phyloP scores from a whole-genome alignment of 2,888 invertebrate genomes.

The Cristatella mucedo region DNA sequence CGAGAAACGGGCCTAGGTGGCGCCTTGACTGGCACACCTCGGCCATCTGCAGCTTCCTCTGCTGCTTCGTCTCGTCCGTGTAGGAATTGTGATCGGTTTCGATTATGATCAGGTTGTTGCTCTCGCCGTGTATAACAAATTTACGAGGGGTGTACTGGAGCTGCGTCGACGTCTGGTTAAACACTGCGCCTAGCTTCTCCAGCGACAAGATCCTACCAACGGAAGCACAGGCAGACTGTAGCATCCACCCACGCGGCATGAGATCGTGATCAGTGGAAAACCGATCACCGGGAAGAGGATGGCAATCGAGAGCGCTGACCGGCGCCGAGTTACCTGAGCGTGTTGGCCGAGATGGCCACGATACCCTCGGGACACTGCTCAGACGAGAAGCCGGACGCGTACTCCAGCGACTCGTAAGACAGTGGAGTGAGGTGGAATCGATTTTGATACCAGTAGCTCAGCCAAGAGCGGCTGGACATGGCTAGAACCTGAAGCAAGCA shows the following conservation, averaged over 20 bases:
- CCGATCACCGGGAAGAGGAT: background rate
- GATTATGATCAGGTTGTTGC: conserved; percentile 70
- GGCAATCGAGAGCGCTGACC: background rate
- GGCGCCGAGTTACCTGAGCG: conserved; percentile 48
- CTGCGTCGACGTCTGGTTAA: conserved; percentile 78
- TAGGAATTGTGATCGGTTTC: conserved; percentile 98
- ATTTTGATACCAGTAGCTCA: conserved; percentile 95
- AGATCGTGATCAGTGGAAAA: background rate
- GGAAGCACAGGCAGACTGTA: background rate
- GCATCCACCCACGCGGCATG: background rate
- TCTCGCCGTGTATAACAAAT: conserved; percentile 79
- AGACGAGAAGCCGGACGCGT: conserved; percentile 79
- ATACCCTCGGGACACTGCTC: conserved; percentile 99
- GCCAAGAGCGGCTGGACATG: conserved; percentile 92
- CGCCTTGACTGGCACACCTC: no score
- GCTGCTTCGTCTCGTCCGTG: conserved; percentile 85
- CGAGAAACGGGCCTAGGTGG: no score
- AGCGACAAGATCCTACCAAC: conserved; percentile 64
- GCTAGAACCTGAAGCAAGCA: conserved; percentile 56
- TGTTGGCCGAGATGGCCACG: conserved; percentile 95
- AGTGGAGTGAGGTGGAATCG: conserved; percentile 72
- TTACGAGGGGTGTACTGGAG: conserved; percentile 88
- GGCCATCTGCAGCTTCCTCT: conserved; percentile 84
- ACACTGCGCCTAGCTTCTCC: conserved; percentile 93
- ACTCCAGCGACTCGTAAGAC: conserved; percentile 88